Conservation (phyloP, 2,113 vertebrate species). For the Lagopus muta region DNA sequence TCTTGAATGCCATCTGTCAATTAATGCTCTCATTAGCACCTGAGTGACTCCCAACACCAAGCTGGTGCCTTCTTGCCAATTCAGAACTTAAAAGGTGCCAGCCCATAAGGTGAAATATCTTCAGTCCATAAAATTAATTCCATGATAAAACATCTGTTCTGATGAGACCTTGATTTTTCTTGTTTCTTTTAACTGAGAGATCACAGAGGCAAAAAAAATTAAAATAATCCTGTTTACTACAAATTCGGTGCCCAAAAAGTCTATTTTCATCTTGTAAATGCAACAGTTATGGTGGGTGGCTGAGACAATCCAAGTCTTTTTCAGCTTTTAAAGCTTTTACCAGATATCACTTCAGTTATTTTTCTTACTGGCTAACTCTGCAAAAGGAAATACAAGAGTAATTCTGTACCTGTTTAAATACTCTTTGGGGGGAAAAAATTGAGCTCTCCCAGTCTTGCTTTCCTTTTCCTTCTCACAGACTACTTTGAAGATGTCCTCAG, state of each 20-base stretch:
- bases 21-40: constrained; percentile 73
- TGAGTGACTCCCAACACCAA: constrained; percentile 57
- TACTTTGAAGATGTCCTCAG: not conserved
- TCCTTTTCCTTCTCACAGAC: not conserved
- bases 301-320: not conserved
- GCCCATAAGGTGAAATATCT: constrained; percentile 57
- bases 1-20: constrained; percentile 64
- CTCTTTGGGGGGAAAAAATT: not conserved
- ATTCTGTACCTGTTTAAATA: not conserved
- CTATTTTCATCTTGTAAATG: not conserved
- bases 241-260: not conserved
- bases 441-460: not conserved
- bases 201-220: not conserved
- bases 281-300: not conserved
- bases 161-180: not conserved
- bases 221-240: not conserved
- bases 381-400: not conserved
- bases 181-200: not conserved
- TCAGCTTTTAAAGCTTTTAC: constrained; percentile 2
- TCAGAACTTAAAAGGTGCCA: constrained; percentile 44
- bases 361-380: not conserved
- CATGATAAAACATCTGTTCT: constrained; percentile 12
- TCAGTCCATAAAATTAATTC: constrained; percentile 56
- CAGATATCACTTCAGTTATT: not conserved
- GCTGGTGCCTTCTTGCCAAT: constrained; percentile 52